phyloP scores from a whole-genome alignment of 1,140 invertebrate species.

The Pollicipes pollicipes region DNA sequence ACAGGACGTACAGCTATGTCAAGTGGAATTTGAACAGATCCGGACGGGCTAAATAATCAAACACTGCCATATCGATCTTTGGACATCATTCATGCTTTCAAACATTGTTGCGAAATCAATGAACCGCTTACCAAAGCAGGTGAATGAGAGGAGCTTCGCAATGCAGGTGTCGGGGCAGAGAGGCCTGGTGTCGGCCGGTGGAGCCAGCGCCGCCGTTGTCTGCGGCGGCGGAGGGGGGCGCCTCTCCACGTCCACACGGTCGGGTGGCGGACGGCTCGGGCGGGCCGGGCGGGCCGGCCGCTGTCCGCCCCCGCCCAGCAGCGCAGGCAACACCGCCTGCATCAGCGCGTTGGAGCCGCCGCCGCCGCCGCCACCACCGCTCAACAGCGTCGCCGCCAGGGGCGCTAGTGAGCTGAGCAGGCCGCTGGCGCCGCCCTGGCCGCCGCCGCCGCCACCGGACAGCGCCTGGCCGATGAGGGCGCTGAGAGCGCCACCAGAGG shows the following conservation, averaged over 20 bases:
- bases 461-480: not conserved
- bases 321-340: not conserved
- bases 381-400: not conserved
- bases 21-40: too few species aligned
- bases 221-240: slow-evolving; percentile 13
- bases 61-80: too few species aligned
- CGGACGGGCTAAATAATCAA: too few species aligned
- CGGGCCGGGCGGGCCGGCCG: not conserved
- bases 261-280: slow-evolving; percentile 3
- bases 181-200: too few species aligned
- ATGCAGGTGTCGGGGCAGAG: too few species aligned
- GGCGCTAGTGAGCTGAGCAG: not conserved
- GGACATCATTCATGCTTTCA: too few species aligned
- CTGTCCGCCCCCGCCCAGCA: not conserved
- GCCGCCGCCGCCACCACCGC: too few species aligned
- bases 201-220: not conserved
- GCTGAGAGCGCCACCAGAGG: not conserved
- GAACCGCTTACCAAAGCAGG: too few species aligned
- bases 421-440: too few species aligned
- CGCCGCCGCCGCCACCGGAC: not conserved
- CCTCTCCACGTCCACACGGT: slow-evolving; percentile 10
- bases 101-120: too few species aligned
- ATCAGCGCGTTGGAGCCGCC: not conserved
- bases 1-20: too few species aligned
- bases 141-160: too few species aligned